These are phyloP conservation scores for Nannobrachium achirus DNA, from an alignment of 2,113 vertebrate species.

Conservation along the genomic window DNA sequence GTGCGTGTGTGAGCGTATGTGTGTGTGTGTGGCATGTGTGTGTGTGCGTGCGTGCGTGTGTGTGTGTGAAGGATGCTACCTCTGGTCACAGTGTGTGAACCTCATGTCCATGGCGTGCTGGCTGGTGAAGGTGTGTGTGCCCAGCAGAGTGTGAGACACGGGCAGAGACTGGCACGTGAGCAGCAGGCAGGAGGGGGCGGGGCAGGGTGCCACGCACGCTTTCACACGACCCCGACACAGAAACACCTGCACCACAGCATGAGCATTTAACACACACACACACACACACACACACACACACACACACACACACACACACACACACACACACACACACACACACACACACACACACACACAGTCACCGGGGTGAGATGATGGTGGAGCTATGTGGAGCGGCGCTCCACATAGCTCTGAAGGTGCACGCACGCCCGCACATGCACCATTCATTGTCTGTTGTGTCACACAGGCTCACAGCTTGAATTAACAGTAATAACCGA, in stretches of 20 bases:
- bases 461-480: no score
- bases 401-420: no score
- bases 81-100: slow-evolving; percentile 95
- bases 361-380: no score
- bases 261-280: neutral
- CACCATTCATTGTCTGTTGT: no score
- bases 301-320: neutral
- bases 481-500: no score
- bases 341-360: no score
- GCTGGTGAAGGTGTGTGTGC: slow-evolving; percentile 93
- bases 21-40: neutral
- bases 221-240: slow-evolving; percentile 91
- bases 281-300: neutral
- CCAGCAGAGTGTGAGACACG: slow-evolving; percentile 89
- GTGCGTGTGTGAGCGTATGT: neutral
- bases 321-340: neutral
- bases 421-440: no score
- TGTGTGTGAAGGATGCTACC: slow-evolving; percentile 79
- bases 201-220: slow-evolving; percentile 77
- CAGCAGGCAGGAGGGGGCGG: slow-evolving; percentile 86
- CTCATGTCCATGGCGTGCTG: slow-evolving; percentile 98
- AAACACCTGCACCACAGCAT: slow-evolving; percentile 82
- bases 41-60: neutral
- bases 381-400: no score
- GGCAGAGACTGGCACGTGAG: slow-evolving; percentile 94